Evolutionary conservation across 2,113 vertebrate species (phyloP), one percentile per base, ranked within the genome.

Genomic region (Oenanthe melanoleuca): DNA sequence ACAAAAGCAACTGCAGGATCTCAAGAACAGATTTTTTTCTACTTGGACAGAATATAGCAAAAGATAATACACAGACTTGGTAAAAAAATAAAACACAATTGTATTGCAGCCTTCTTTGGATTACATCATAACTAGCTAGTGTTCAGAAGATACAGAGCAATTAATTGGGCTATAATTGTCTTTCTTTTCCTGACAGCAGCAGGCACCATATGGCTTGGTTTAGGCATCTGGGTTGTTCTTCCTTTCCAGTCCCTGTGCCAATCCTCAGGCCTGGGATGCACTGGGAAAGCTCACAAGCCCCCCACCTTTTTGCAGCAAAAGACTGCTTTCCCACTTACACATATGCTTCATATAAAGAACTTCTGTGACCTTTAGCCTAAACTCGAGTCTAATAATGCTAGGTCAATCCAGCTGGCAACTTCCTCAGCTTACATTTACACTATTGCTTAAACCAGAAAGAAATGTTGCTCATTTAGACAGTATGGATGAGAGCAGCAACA

Each of bases 381-480:
- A 80, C 72, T 88, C 1, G 0, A 94, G 92, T 64, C 77, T 88
- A 86, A 90, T 88, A 86, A 88, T 34, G 72, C 75, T 84, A 59
- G 94, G 93, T 96, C 93, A 95, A 92, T 85, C 85, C 94, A 95
- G 94, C 92, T 93, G 94, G 95, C 92, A 96, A 88, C 88, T 90
- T 95, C 71, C 78, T 93, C 79, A 44, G 79, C 88, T 92, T 93
- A 91, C 87, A 84, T 71, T 78, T 95, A 95, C 81, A 94, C 87
- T 21, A 64, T 60, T 33, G 73, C 73, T 71, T 87, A 89, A 93
- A 93, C 6, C 34, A 95, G 65, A 80, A 80, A 91, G 66, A 79
- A 88, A 86, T 3, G 1, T 3, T 81, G 81, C 47, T 91, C 5
- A 0, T 63, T 88, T 50, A 82, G 71, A 65, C 26, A 77, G 71